phyloP scores from a whole-genome alignment of 64 coral and sea anemone genomes.

The Dendronephthya gigantea region DNA sequence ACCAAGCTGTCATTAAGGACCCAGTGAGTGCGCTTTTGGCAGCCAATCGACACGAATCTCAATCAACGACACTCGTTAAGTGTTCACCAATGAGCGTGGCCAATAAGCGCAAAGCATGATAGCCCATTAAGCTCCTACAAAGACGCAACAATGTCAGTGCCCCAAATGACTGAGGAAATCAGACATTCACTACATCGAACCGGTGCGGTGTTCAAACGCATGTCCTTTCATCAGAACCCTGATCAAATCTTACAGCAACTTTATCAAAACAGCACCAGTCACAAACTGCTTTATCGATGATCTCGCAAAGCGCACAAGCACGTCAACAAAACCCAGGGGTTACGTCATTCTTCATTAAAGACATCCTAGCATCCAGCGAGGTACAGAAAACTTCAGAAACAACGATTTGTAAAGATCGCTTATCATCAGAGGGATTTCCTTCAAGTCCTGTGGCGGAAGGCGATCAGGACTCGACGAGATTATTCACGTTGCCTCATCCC shows the following conservation, averaged over 20 bases:
- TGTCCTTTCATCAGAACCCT: no score
- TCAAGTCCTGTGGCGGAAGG: no score
- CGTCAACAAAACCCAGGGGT: neutral
- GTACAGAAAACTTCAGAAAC: neutral
- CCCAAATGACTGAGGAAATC: no score
- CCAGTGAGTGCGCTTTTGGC: neutral
- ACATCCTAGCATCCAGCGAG: neutral
- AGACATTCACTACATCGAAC: no score
- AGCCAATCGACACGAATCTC: neutral
- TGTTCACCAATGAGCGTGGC: neutral
- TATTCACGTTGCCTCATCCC: neutral
- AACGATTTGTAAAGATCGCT: neutral
- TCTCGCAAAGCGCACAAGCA: neutral
- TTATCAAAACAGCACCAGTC: no score
- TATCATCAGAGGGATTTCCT: neutral
- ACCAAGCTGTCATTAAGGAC: neutral
- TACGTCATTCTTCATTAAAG: neutral
- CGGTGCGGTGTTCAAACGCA: neutral
- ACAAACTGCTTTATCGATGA: neutral
- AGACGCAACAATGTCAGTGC: neutral
- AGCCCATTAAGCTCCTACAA: neutral
- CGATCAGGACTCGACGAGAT: neutral
- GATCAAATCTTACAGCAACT: no score
- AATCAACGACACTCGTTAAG: neutral
- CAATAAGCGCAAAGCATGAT: neutral